Evolutionary conservation across 1,140 invertebrate genomes (phyloP).

Genomic region (Cherax quadricarinatus): DNA sequence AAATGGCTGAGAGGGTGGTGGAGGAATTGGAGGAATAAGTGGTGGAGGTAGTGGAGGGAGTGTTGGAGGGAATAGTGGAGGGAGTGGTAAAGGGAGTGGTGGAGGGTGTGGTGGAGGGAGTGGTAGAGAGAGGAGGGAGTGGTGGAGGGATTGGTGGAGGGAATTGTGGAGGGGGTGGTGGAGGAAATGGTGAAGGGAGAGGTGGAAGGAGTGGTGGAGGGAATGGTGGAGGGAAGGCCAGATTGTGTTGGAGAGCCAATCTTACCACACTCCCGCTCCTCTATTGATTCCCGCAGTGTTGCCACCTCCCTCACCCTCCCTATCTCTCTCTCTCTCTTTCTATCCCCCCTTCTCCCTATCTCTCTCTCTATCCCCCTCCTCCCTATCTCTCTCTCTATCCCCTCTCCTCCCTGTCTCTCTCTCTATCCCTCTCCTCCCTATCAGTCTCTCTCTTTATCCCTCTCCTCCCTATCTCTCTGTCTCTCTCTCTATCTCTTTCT

Average conservation of each 20-base stretch:
- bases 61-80: neutral
- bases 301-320: neutral
- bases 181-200: neutral
- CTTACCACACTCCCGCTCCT: neutral
- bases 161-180: too few species aligned
- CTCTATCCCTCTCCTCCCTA: conserved; percentile 6
- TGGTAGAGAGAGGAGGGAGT: too few species aligned
- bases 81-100: too few species aligned
- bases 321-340: too few species aligned
- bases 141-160: too few species aligned
- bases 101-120: too few species aligned
- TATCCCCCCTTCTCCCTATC: neutral
- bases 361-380: conserved; percentile 7
- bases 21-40: neutral
- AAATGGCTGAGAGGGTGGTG: neutral
- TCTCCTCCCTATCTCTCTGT: neutral
- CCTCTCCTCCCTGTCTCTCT: neutral
- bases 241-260: neutral
- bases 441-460: conserved; percentile 6
- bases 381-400: too few species aligned
- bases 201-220: neutral
- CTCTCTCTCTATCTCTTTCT: too few species aligned
- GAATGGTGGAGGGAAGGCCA: neutral
- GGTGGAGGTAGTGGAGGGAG: neutral
- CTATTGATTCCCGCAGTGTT: neutral